Evolutionary conservation across 2,888 invertebrate genomes (phyloP).

Genomic region (Pantelozetes paolii): DNA sequence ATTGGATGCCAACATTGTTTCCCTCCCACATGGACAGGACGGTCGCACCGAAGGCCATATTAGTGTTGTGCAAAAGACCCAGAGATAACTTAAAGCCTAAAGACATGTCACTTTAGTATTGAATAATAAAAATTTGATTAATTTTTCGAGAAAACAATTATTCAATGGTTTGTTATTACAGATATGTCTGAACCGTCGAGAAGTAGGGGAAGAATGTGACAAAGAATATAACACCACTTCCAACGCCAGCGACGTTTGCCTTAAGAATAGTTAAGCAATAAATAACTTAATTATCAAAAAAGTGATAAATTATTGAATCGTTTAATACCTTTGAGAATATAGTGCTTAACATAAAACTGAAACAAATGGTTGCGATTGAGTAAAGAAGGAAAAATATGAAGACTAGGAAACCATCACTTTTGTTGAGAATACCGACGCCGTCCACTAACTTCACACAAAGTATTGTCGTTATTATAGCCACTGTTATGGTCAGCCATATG

Average conservation of each 20-base stretch:
- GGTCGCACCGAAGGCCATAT: constrained; percentile 55
- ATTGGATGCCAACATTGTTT: constrained; percentile 61
- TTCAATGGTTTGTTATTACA: constrained; percentile 42
- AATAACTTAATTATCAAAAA: not conserved
- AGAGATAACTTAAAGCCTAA: constrained; percentile 43
- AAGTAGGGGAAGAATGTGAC: constrained; percentile 55
- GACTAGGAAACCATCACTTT: constrained; percentile 59
- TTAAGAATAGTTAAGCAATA: not conserved
- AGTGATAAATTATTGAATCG: constrained; percentile 52
- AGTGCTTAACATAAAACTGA: constrained; percentile 47
- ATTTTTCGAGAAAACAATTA: too few species aligned
- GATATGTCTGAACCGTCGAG: constrained; percentile 52
- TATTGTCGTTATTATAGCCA: constrained; percentile 63
- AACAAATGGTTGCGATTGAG: constrained; percentile 50
- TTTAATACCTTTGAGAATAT: constrained; percentile 47
- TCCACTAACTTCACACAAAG: constrained; percentile 55
- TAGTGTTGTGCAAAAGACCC: constrained; percentile 54
- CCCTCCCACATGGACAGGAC: constrained; percentile 57
- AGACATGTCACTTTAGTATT: constrained; percentile 51
- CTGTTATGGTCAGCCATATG: constrained; percentile 59
- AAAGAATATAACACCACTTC: constrained; percentile 57
- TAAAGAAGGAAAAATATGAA: constrained; percentile 60
- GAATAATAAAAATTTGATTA: not conserved
- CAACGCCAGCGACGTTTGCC: constrained; percentile 60
- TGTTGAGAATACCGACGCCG: constrained; percentile 66